Evolutionary conservation across 2,888 invertebrate species (phyloP), one percentile per base, ranked within the genome.

Genomic region (Dasysyrphus tricinctus): DNA sequence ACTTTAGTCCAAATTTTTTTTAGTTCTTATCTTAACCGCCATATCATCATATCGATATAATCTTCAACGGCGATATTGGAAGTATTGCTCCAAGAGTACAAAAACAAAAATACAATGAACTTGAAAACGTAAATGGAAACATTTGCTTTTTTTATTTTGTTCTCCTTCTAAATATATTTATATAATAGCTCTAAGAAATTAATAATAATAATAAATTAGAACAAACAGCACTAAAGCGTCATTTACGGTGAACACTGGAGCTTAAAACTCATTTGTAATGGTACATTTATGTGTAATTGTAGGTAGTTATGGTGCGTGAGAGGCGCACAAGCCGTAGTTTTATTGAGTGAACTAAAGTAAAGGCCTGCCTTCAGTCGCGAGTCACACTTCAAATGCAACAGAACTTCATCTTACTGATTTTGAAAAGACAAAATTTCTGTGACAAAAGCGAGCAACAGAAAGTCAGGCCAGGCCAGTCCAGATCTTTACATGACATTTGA

Each of bases 241-340:
- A 61, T 76, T 76, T 81, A 74, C 54, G 69, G 73, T 77, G 85
- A 85, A 80, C 77, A 80, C 73, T 85, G 81, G 77, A 85, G 80
- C 85, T 69, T 83, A 74, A 57, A 81, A 77, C 74, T 59, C 72
- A 74, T 69, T 69, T 37, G n/a, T 59, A 77, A 69, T 61, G 56
- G 69, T 65, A 75, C 61, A 54, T 56, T 61, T 78, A 57, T 78
- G 65, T 51, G 63, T 72, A 59, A 44, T 59, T 72, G 34, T 72
- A 59, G 57, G 49, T 76, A 69, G 61, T 61, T 74, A 32, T 65
- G 59, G 59, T 72, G 73, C 70, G 75, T 80, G 63, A 65, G 54
- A 61, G 74, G 63, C 76, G 72, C 73, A 44, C 24, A 79, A 57
- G 79, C 57, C 72, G 72, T 76, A 82, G 32, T 69, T 74, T 59